phyloP scores from a whole-genome alignment of 2,113 vertebrate species.

The Etheostoma spectabile region DNA sequence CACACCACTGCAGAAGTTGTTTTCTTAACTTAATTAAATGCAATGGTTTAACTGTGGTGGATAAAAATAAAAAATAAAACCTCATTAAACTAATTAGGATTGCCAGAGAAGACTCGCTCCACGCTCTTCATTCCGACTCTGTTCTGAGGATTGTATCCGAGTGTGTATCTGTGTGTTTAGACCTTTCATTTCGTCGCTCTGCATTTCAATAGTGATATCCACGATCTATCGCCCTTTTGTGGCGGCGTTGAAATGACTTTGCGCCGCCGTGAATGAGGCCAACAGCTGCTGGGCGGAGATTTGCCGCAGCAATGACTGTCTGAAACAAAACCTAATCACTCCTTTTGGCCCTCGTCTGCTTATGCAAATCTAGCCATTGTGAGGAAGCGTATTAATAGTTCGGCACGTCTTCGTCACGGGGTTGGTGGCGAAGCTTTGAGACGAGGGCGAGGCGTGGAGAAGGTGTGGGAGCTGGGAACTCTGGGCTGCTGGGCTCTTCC shows the following conservation, averaged over 20 bases:
- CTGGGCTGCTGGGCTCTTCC: neutral
- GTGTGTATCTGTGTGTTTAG: conserved; percentile 50
- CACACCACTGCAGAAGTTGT: conserved; percentile 50
- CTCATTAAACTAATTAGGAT: conserved; percentile 72
- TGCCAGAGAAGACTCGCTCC: conserved; percentile 49
- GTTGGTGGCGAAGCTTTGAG: neutral
- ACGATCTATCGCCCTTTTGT: conserved; percentile 48
- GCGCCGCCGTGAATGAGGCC: conserved; percentile 49
- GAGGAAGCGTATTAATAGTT: conserved; percentile 46
- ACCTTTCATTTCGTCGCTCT: conserved; percentile 58
- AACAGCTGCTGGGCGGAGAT: conserved; percentile 71
- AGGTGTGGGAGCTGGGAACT: neutral
- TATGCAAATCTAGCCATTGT: conserved; percentile 55
- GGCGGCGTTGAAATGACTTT: conserved; percentile 37
- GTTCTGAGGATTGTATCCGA: conserved; percentile 24
- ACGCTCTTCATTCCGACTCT: conserved; percentile 16
- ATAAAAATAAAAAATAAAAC: conserved; percentile 27
- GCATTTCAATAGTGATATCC: conserved; percentile 55
- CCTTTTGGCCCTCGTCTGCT: conserved; percentile 56
- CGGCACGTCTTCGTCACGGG: neutral
- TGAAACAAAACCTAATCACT: conserved; percentile 63
- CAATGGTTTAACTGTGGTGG: conserved; percentile 55
- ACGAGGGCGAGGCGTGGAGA: neutral
- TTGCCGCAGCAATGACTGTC: conserved; percentile 47
- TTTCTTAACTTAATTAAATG: conserved; percentile 74